Base-by-base conservation (phyloP, 2,113 vertebrate species). In the Tauraco erythrolophus region DNA sequence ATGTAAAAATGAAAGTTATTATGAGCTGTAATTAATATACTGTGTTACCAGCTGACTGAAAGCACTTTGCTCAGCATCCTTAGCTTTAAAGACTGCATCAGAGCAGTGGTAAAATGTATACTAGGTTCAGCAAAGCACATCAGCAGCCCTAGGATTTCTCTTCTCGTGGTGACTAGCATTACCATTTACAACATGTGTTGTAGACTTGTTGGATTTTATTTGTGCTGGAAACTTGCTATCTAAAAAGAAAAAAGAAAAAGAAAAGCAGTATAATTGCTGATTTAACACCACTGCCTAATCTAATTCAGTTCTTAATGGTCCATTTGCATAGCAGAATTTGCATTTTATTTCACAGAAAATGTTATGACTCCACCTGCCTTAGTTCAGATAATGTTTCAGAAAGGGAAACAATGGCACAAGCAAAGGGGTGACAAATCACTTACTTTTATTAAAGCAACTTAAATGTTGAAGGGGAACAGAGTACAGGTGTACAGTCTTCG, bases 271-370 rank as follows among this genome's bases (percentile, higher is more conserved):
- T 95, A 97, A 97, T 96, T 97, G 92, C 92, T 98, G 94, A 97
- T 97, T 97, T 96, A 96, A 91, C 71, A 92, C 92, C 33, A 93
- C 80, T 84, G 95, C 89, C 98, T 93, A 96, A 96, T 97, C 84
- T 98, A 97, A 98, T 98, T 98, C 97, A 79, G 75, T 97, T 97
- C 74, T 97, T 97, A 97, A 96, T 82, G 80, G 80, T 70, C 86
- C 78, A 97, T 98, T 98, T 98, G 92, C 97, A 95, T 97, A 93
- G 72, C 27, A 19, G 54, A 97, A 97, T 97, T 97, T 97, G 88
- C 91, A 98, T 98, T 97, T 97, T 97, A 96, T 98, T 97, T 98
- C 87, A 95, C 66, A 97, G 75, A 72, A 96, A 97, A 94, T 94
- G 33, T 96, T 97, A 94, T 89, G 75, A 94, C 50, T 91, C 93